phyloP scores from a whole-genome alignment of 2,113 vertebrate genomes.

The Jacana jacana region DNA sequence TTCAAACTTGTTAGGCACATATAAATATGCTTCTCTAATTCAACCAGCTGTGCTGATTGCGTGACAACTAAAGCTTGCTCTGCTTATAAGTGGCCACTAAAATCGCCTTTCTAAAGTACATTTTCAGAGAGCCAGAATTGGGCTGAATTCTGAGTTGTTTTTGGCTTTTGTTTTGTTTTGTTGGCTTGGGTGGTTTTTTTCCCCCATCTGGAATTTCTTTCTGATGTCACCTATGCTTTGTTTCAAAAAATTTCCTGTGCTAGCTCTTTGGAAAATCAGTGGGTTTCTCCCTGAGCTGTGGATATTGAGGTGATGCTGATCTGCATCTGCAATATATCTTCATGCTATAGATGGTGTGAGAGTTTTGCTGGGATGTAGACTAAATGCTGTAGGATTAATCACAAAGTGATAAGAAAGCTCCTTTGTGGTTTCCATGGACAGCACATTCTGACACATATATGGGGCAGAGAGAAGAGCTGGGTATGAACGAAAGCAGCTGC shows the following conservation, averaged over 20 bases:
- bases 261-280: not conserved
- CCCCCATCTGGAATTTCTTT: not conserved
- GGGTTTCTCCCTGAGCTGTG: not conserved
- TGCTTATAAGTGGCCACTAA: not conserved
- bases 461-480: not conserved
- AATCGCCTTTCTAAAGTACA: not conserved
- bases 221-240: not conserved
- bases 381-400: not conserved
- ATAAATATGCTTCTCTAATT: constrained; percentile 41
- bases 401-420: rapidly evolving
- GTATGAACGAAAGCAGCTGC: not conserved
- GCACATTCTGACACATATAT: rapidly evolving
- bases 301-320: not conserved
- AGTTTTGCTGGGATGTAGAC: not conserved
- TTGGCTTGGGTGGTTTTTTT: too few relatives aligned
- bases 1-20: constrained; percentile 35
- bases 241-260: not conserved
- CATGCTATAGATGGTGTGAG: not conserved
- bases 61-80: not conserved
- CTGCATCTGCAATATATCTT: not conserved
- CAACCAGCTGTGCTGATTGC: not conserved
- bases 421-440: not conserved
- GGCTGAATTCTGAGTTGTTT: not conserved
- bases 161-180: not conserved
- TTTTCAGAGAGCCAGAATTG: not conserved